These are phyloP conservation scores for Fregata magnificens DNA, from an alignment of 2,113 vertebrate species.

Conservation along the genomic window DNA sequence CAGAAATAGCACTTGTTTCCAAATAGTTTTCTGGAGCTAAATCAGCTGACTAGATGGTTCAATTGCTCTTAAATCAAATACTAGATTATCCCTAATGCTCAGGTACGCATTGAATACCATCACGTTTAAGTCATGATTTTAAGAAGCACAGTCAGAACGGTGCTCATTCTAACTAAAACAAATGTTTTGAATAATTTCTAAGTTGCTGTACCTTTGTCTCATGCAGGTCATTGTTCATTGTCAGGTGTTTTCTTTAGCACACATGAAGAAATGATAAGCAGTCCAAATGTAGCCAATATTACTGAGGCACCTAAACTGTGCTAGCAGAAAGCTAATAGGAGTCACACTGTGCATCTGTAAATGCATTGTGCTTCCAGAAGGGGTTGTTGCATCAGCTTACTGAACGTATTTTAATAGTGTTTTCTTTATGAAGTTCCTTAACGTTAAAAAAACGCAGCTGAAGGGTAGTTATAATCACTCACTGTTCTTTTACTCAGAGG, in stretches of 20 bases:
- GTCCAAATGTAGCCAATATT: neutral
- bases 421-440: neutral
- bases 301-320: neutral
- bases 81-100: neutral
- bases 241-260: neutral
- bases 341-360: neutral
- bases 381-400: neutral
- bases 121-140: neutral
- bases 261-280: neutral
- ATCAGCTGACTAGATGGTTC: neutral
- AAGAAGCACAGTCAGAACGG: neutral
- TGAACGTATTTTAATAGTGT: neutral
- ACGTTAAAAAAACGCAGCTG: neutral
- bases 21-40: neutral
- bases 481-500: neutral
- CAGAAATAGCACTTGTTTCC: neutral
- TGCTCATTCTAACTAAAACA: neutral
- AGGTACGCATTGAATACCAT: neutral
- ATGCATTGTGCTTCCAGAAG: neutral
- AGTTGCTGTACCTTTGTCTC: neutral
- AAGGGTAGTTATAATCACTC: neutral
- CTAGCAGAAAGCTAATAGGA: neutral
- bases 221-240: neutral
- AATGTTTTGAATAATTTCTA: neutral
- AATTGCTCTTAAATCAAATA: neutral